Evolutionary conservation across 2,113 vertebrate species (phyloP).

Genomic region (Psilopsiagon aymara): DNA sequence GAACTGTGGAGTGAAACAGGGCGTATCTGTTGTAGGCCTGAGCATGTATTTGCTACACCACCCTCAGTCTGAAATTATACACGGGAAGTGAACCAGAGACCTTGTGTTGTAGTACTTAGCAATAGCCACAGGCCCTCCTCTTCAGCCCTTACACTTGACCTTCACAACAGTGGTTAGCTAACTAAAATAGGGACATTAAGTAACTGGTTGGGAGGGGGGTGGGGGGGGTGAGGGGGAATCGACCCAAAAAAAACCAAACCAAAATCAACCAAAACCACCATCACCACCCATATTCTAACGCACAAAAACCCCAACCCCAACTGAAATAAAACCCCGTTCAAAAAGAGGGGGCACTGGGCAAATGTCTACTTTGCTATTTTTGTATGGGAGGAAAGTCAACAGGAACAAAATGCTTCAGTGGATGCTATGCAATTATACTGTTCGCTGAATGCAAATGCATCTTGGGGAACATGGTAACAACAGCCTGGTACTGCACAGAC

Average conservation of each 20-base stretch:
- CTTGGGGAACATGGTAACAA: background rate
- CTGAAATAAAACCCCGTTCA: background rate
- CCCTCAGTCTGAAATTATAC: background rate
- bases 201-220: background rate
- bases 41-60: background rate
- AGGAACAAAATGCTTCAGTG: background rate
- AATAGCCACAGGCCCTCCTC: background rate
- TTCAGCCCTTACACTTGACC: background rate
- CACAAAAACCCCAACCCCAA: background rate
- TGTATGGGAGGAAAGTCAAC: background rate
- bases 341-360: rapidly evolving
- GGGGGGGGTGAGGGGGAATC: too few species aligned
- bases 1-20: background rate
- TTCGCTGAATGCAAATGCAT: background rate
- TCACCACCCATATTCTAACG: background rate
- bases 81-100: background rate
- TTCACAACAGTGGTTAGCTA: background rate
- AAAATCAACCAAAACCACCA: background rate
- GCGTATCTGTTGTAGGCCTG: background rate
- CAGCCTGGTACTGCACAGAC: background rate
- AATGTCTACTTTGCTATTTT: background rate
- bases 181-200: background rate
- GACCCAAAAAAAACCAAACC: background rate
- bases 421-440: background rate
- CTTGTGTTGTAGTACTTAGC: background rate